These are phyloP conservation scores for Picathartes gymnocephalus DNA, from an alignment of 2,113 vertebrate genomes.

Conservation along the genomic window DNA sequence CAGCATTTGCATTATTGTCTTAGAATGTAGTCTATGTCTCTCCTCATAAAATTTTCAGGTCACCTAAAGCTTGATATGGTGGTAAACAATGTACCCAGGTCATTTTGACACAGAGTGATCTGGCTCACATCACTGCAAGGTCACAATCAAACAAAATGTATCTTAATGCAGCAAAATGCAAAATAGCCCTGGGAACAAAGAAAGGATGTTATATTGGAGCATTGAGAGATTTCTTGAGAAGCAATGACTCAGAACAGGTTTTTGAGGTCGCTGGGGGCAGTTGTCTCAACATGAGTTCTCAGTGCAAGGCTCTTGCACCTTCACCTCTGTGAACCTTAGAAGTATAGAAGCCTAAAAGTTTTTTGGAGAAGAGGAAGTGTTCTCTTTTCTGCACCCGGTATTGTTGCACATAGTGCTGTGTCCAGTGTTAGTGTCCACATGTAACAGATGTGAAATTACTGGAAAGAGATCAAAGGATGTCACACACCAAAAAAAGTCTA, in stretches of 20 bases:
- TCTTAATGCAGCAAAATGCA: background rate
- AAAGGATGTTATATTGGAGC: background rate
- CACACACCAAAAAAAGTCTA: background rate
- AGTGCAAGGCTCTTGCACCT: background rate
- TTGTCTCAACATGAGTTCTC: background rate
- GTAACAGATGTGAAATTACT: background rate
- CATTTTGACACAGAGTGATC: background rate
- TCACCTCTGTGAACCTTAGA: background rate
- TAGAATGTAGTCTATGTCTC: background rate
- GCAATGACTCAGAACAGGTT: background rate
- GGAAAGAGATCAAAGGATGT: background rate
- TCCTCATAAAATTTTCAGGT: background rate
- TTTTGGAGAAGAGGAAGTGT: background rate
- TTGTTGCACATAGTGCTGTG: background rate
- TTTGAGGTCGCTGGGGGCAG: background rate
- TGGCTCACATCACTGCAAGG: background rate
- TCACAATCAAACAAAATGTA: background rate
- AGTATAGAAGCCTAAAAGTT: background rate
- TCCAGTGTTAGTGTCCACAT: background rate
- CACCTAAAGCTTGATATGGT: background rate
- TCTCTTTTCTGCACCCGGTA: background rate
- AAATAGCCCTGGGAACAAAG: background rate
- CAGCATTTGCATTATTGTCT: background rate
- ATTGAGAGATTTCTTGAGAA: background rate
- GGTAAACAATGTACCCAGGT: background rate